Percentiles rank a stretch among this genome's conserved stretches.
Conservation (phyloP, 2,888 invertebrate species). For the Lasius platythorax region DNA sequence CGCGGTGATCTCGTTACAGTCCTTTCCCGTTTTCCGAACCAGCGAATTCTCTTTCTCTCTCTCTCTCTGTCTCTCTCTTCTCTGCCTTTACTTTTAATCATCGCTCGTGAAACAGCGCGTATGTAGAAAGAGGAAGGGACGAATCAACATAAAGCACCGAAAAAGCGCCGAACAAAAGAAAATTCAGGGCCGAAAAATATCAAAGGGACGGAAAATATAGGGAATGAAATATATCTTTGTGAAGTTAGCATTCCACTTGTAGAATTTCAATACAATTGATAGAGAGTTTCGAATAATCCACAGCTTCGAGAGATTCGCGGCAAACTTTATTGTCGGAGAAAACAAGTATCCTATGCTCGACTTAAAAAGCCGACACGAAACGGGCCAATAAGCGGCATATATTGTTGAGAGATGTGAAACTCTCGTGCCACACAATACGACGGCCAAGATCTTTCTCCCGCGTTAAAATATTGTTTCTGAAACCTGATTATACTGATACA, state of each 20-base stretch:
- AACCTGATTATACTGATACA: conserved; percentile 21
- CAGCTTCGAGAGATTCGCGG: not conserved
- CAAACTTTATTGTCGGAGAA: conserved; percentile 49
- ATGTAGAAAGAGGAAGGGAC: conserved; percentile 3
- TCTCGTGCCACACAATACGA: conserved; percentile 5
- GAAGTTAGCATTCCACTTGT: conserved; percentile 2
- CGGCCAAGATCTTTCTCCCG: not conserved
- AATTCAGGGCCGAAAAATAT: conserved; percentile 30
- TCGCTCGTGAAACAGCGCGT: conserved; percentile 11
- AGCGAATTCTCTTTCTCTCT: conserved; percentile 12
- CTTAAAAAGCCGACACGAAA: conserved; percentile 50
- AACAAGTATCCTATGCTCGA: conserved; percentile 20
- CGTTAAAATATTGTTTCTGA: conserved; percentile 10
- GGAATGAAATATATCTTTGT: conserved; percentile 55
- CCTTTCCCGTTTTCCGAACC: conserved; percentile 14
- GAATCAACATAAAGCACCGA: not conserved
- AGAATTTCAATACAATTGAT: not conserved
- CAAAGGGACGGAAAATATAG: conserved; percentile 36
- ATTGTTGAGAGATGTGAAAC: conserved; percentile 65
- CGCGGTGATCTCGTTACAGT: conserved; percentile 62
- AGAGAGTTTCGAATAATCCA: not conserved
- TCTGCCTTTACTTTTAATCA: conserved; percentile 29
- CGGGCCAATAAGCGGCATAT: conserved; percentile 65
- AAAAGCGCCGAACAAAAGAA: conserved; percentile 8
- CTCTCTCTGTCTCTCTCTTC: conserved; percentile 11